Base-by-base conservation (phyloP, 2,797 vertebrate species). In the Chromobotia macracanthus region DNA sequence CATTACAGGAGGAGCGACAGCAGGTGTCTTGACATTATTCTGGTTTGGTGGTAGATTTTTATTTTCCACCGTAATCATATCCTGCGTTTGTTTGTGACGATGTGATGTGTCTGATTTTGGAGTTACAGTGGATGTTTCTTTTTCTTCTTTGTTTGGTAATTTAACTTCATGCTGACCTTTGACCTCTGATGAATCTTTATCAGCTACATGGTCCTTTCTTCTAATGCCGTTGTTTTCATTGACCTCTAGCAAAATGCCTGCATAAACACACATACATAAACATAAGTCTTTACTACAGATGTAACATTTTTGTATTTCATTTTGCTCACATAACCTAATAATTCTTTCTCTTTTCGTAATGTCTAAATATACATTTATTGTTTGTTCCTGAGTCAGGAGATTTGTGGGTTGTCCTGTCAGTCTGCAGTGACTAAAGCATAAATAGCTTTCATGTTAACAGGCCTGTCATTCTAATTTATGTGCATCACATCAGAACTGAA, bases 221-320 rank as follows among this genome's bases (percentile, higher is more conserved):
- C 23, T 82, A 2, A 3, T 48, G 2, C 67, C 23, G 55, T 84
- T 73, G 13, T 8, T 70, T 80, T 86, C 75, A 25, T 19, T 76
- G 19, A 80, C 79, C 70, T 86, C 78, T 60, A 79, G 19, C 23
- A 86, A 71, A 35, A 58, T 18, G 13, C 64, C 84, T 86, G 25
- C 21, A 50, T 38, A 80, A 50, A 66, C 61, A 53, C n/a, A 41
- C 9, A 53, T 5, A 25, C 12, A 25, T 25, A 60, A 15, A 60
- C 12, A 60, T 3, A 28, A 60, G 35, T 38, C 35, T 38, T 38
- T 38, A 44, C 41, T 44, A 44, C 41, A 44, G 11, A 9, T 2
- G 41, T 44, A 44, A 44, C 41, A 44, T 44, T 44, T n/a, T 11
- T 44, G 41, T 44, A 10, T 18, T 50, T 50, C 10, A 50, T 18